Base-by-base conservation (phyloP, 2,888 invertebrate species). In the Choristoneura rosaceana region DNA sequence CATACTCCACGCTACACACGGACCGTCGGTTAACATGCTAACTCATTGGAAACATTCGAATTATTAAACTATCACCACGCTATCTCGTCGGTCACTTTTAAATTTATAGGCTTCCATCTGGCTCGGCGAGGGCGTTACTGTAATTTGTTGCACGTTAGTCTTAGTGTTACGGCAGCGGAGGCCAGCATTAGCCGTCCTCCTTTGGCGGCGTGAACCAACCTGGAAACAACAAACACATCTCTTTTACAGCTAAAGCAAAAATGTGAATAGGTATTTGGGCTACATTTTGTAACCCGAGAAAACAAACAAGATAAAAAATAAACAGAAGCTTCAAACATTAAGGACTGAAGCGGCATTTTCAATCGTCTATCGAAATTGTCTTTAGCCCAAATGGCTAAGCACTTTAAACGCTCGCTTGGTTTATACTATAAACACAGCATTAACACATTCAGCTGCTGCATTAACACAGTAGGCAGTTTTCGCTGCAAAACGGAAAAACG, bases 151-250 rank as follows among this genome's bases (percentile, higher is more conserved):
- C 90, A 89, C 90, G 86, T 86, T 90, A 90, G 87, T 90, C 89
- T 90, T 91, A 87, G 86, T 81, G 78, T 83, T 85, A 85, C 79
- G 79, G 82, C 83, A 74, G 77, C 74, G 76, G 62, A 34, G 66
- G 73, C 80, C 77, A 68, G 76, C 83, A 87, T 97, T 97, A 98
- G 95, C 98, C 98, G 93, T 98, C 98, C 95, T 97, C 98, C 90
- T 98, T 98, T 43, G 98, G 98, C 70, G 98, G 98, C 84, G 98
- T 98, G 90, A 97, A 98, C 98, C 98, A 98, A 81, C 98, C 98
- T 98, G 93, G 14, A 95, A 95, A 79, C 74, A 76, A 84, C 79
- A 71, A 77, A 74, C 55, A 33, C 9, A 52, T 52, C 14, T 59
- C 15, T 7, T n/a, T 47, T 47, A 47, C 14, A 47, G n/a, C 47